phyloP scores from a whole-genome alignment of 2,888 invertebrate species.

The Drosophila pseudotakahashii region DNA sequence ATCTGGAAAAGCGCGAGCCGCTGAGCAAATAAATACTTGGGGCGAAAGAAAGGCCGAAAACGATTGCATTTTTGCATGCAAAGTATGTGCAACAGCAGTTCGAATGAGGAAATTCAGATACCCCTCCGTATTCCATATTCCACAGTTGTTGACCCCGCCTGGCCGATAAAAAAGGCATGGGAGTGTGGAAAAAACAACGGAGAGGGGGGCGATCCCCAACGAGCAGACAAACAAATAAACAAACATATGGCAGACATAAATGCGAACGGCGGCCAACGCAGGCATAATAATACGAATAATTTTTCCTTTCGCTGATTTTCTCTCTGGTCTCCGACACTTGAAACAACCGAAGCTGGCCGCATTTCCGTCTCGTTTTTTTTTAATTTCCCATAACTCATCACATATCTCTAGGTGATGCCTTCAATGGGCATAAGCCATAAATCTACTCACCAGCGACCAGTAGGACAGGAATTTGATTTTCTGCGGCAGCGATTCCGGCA shows the following conservation, averaged over 20 bases:
- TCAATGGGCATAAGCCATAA: background rate
- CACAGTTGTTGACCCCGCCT: conserved; percentile 65
- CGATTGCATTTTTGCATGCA: conserved; percentile 11
- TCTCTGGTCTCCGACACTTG: conserved; percentile 57
- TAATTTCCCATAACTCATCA: conserved; percentile 46
- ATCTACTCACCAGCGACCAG: conserved; percentile 85
- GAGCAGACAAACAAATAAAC: conserved; percentile 45
- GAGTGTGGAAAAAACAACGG: conserved; percentile 6
- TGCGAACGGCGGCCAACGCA: conserved; percentile 31
- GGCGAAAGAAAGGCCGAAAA: conserved; percentile 11
- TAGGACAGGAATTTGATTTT: conserved; percentile 85
- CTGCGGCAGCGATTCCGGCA: conserved; percentile 82
- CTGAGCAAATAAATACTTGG: conserved; percentile 64
- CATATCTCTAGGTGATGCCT: conserved; percentile 10
- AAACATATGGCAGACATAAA: conserved; percentile 76
- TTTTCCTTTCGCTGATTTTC: conserved; percentile 8
- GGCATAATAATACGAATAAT: conserved; percentile 51
- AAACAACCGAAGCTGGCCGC: conserved; percentile 51
- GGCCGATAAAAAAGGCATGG: conserved; percentile 26
- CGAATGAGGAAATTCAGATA: conserved; percentile 41
- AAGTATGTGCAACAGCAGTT: conserved; percentile 53
- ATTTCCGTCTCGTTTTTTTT: conserved; percentile 63
- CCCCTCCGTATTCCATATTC: conserved; percentile 34
- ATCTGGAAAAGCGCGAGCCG: conserved; percentile 29
- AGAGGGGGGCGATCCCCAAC: conserved; percentile 15